These are phyloP conservation scores for Drosophila lowei DNA, from an alignment of 1,140 invertebrate species.

Conservation along the genomic window DNA sequence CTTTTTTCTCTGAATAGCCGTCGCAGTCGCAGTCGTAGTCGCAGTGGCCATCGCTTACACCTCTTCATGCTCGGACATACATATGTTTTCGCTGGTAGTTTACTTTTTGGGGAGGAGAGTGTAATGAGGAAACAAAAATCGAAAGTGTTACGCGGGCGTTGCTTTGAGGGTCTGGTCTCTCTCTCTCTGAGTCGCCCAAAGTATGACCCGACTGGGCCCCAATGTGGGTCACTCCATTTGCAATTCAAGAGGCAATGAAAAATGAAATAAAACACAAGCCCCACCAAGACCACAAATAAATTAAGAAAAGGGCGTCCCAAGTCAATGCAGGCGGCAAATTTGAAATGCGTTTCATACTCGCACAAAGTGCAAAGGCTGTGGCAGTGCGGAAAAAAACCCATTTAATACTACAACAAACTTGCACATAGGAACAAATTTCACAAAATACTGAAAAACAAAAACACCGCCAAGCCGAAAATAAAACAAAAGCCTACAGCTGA, in stretches of 20 bases:
- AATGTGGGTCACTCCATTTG: constrained; percentile 68
- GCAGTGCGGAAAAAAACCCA: constrained; percentile 21
- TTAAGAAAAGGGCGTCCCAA: constrained; percentile 59
- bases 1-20: constrained; percentile 32
- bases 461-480: constrained; percentile 32
- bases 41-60: constrained; percentile 12
- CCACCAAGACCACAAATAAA: constrained; percentile 53
- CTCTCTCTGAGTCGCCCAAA: constrained; percentile 19
- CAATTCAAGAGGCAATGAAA: constrained; percentile 74
- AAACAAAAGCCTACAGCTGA: constrained; percentile 38
- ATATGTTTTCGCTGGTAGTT: constrained; percentile 27
- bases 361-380: constrained; percentile 22
- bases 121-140: constrained; percentile 77
- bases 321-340: constrained; percentile 66
- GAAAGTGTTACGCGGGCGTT: constrained; percentile 74
- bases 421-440: constrained; percentile 8
- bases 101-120: constrained; percentile 39
- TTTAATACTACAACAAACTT: constrained; percentile 26
- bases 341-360: constrained; percentile 28
- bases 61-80: constrained; percentile 11
- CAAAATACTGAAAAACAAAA: constrained; percentile 11
- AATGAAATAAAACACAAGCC: constrained; percentile 43
- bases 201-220: constrained; percentile 53
- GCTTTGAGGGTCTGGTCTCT: constrained; percentile 45
- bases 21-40: not conserved